Percentiles rank a stretch among this genome's conserved stretches.
Evolutionary conservation across 2,113 vertebrate genomes (phyloP).

Genomic region (Platysteira castanea): DNA sequence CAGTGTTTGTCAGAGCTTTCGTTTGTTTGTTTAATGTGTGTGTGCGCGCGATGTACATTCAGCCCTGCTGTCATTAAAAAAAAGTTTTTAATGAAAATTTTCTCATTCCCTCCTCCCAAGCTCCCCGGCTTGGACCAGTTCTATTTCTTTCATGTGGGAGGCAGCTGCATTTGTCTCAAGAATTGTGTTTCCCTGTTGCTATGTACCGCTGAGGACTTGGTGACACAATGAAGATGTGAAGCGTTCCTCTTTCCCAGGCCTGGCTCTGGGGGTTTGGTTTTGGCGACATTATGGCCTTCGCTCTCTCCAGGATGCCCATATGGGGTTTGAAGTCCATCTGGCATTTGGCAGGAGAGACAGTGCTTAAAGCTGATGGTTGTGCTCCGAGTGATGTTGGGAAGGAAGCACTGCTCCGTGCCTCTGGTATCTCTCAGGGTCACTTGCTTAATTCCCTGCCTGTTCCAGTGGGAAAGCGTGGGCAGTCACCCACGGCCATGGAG

Average conservation of each 20-base stretch:
- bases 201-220: not conserved
- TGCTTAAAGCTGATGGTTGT: not conserved
- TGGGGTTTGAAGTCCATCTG: not conserved
- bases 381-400: not conserved
- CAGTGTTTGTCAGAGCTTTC: not conserved
- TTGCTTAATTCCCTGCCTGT: not conserved
- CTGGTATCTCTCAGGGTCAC: not conserved
- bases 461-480: not conserved
- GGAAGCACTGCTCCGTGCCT: not conserved
- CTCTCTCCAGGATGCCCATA: not conserved
- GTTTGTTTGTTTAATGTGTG: not conserved
- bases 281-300: not conserved
- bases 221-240: constrained; percentile 33
- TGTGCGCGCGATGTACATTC: not conserved
- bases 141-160: constrained; percentile 49
- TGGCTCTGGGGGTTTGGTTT: not conserved
- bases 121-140: constrained; percentile 25
- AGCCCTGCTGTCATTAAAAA: not conserved
- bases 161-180: constrained; percentile 38
- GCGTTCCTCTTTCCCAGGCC: not conserved
- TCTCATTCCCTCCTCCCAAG: not conserved
- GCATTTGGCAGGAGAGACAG: not conserved
- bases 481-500: not conserved
- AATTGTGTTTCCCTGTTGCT: constrained; percentile 44
- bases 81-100: not conserved